Percentiles rank a stretch among this genome's conserved stretches.
Conservation (phyloP, 2,888 invertebrate genomes). For the Eutolmus rufibarbis region DNA sequence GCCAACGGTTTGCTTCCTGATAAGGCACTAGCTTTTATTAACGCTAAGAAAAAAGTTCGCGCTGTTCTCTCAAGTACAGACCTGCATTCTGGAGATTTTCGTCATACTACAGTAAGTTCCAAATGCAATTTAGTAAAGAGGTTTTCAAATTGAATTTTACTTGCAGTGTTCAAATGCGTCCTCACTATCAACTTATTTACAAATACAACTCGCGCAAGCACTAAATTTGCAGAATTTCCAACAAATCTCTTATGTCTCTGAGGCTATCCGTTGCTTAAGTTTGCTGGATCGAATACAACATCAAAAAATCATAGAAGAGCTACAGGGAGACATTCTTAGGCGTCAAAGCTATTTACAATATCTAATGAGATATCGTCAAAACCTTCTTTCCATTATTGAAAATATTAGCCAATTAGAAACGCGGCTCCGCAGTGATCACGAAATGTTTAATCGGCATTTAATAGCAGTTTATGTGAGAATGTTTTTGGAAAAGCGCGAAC, state of each 20-base stretch:
- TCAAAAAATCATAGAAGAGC: conserved; percentile 74
- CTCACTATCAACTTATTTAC: conserved; percentile 71
- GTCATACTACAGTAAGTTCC: conserved; percentile 66
- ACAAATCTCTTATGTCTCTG: conserved; percentile 80
- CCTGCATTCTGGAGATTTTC: conserved; percentile 72
- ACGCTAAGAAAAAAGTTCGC: conserved; percentile 82
- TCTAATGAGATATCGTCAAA: conserved; percentile 80
- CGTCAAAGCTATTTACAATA: conserved; percentile 84
- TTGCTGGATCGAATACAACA: conserved; percentile 76
- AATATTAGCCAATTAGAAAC: conserved; percentile 71
- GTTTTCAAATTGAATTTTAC: neutral
- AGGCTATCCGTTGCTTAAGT: conserved; percentile 80
- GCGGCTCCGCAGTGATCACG: conserved; percentile 73
- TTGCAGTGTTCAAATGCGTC: conserved; percentile 56
- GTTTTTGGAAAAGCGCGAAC: conserved; percentile 81
- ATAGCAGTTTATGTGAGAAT: conserved; percentile 79
- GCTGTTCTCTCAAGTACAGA: conserved; percentile 90
- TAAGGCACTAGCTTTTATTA: conserved; percentile 56
- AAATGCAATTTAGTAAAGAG: neutral
- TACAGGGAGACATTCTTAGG: conserved; percentile 78
- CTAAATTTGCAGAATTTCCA: conserved; percentile 80
- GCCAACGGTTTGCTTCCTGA: conserved; percentile 53
- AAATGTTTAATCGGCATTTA: conserved; percentile 76
- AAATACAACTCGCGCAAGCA: conserved; percentile 82
- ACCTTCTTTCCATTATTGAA: conserved; percentile 76